Evolutionary conservation across 53 echinoderm and acorn worm genomes (phyloP), one percentile per base, ranked within the genome.

Genomic region (Temnopleurus reevesii): DNA sequence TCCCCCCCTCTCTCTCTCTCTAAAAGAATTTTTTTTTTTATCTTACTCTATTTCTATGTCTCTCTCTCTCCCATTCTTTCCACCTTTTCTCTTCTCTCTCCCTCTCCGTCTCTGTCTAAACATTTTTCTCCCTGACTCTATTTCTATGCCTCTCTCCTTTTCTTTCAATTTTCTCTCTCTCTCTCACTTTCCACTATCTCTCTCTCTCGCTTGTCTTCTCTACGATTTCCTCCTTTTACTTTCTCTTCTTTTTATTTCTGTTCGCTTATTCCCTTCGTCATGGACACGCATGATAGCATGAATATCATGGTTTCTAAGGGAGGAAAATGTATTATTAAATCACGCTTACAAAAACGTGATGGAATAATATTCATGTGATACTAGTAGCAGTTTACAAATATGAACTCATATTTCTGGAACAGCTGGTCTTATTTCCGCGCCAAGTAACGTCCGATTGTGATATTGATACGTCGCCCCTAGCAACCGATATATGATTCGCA

Each of bases 391-490:
- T 38, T 63, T 33, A 15, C 30, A 17, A 49, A 49, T n/a, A 34
- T 46, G 25, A 26, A 12, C 77, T 27, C 79, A 26, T 27, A 28
- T n/a, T 18, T 79, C 43, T 1, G 83, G 34, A 6, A 55, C 86
- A 85, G 86, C 86, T 85, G 86, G 60, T 63, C 12, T 12, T 4
- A 60, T 53, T 49, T 85, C 86, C 86, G 86, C 61, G 56, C 55
- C 33, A 45, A 10, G 17, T 56, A 83, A 35, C 55, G 23, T 35
- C 33, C 28, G 27, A 44, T 33, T 60, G 18, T 60, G 63, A 85
- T 57, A 85, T 60, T 25, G 61, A 85, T 85, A 61, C 63, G 86
- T 85, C 45, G 38, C 86, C 86, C 86, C 47, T 85, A 28, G 86
- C 86, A 85, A 85, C 86, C 86, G 61, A 85, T 33, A 58, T 85